Base-by-base conservation (phyloP, 2,888 invertebrate species). In the Mystacides longicornis region DNA sequence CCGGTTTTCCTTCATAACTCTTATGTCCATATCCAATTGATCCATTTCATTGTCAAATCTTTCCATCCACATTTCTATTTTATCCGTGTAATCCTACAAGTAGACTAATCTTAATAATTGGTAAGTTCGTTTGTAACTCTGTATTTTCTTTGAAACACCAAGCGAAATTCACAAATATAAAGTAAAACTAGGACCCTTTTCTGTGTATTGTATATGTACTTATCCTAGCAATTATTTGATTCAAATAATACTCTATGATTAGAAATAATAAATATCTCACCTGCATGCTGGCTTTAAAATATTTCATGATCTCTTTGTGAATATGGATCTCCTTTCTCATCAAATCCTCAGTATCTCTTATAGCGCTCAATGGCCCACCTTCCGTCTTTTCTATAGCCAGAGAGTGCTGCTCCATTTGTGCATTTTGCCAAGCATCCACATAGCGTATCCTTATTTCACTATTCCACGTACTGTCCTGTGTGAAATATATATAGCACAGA, bases 1-100 rank as follows among this genome's bases (percentile, higher is more conserved):
- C 55, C 71, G 69, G 63, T 73, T 68, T 23, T 65, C 67, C 58
- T 67, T 68, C 48, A 75, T 61, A 55, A 64, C 60, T 21, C 66
- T 63, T 1, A 59, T 53, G 18, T 59, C 59, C 9, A 53, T 52
- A 22, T 55, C 59, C 19, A 61, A 37, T 42, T 54, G 51, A 31
- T 56, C 56, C 9, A 53, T 46, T 21, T 61, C 61, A 9, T 54
- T 45, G 27, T 53, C 55, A 20, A 54, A 59, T 22, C 48, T 57
- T 18, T 46, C 19, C 54, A 52, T 59, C 61, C 55, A 57, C 22
- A n/a, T 14, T 19, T 55, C 52, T 22, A 59, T 55, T 23, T 59
- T 46, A n/a, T 55, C 49, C 3, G 54, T 52, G n/a, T 56, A 49
- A 22, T 58, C 52, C 60, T 60, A 23, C n/a, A n/a, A n/a, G n/a